Evolutionary conservation across 2,888 invertebrate species (phyloP), one percentile per base, ranked within the genome.

Genomic region (Pandemis cinnamomeana): DNA sequence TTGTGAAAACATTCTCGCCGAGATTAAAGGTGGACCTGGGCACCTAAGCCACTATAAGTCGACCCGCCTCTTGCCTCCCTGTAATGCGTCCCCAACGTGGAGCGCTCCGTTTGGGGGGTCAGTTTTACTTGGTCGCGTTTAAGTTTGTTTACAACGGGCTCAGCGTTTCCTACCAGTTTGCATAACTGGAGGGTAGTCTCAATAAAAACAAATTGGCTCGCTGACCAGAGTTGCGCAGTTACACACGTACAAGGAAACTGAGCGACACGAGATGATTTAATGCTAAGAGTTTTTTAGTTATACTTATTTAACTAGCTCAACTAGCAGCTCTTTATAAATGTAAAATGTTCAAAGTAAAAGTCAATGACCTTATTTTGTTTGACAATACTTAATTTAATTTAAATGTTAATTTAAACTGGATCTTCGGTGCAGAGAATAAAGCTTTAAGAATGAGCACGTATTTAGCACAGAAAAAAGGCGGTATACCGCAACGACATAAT

Each of bases 131-230:
- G 91, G 92, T 80, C 86, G 81, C 80, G 81, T 86, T 86, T 84
- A 86, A 87, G 90, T 90, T 91, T 92, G 93, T 93, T 93, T 93
- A 92, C 92, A 91, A 87, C 88, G 84, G 85, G 87, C 88, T 92
- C 91, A 90, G 91, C 91, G 89, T 91, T 92, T 91, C 91, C 89
- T 88, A 88, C 89, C 89, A 91, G 91, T 93, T 92, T 92, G 92
- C 93, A 93, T 92, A 92, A 92, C 90, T 90, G 87, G 89, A 88
- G 93, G 93, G 92, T 91, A 92, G 92, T 92, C 92, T 91, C 92
- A 91, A 93, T 93, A 93, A 93, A 93, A 93, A 93, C 90, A 93
- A 92, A 93, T 93, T 92, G 93, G 91, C 90, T 87, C 87, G 88
- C 90, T 89, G 91, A 89, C 90, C 91, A 87, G 86, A 90, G 90